Percentiles rank a stretch among this genome's conserved stretches.
Conservation (phyloP, 2,888 invertebrate species). For the Seira sanloemensis region DNA sequence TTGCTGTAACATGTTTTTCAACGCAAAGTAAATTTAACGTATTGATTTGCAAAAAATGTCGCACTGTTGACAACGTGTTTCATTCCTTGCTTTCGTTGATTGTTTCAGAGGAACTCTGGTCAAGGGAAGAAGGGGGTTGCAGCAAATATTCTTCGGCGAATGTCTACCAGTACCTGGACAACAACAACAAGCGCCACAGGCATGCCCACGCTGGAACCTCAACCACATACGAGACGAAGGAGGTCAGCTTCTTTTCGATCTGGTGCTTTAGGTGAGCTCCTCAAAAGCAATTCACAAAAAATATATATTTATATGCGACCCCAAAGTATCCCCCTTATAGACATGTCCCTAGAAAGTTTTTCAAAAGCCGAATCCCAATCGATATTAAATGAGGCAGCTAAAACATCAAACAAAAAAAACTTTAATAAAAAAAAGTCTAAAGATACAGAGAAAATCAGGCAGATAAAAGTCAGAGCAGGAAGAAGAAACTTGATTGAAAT, state of each 20-base stretch:
- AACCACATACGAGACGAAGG: slow-evolving; percentile 76
- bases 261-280: slow-evolving; percentile 74
- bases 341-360: too few relatives aligned
- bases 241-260: slow-evolving; percentile 76
- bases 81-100: too few relatives aligned
- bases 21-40: too few relatives aligned
- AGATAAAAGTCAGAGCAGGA: background rate
- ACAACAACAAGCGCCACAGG: slow-evolving; percentile 78
- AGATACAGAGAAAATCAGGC: background rate
- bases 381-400: background rate
- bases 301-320: background rate
- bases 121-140: slow-evolving; percentile 71
- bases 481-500: background rate
- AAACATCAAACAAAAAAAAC: background rate
- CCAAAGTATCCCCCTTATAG: background rate
- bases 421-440: background rate
- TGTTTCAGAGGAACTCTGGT: slow-evolving; percentile 70
- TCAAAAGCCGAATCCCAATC: too few relatives aligned
- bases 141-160: slow-evolving; percentile 76
- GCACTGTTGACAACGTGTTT: too few relatives aligned
- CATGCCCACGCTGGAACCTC: slow-evolving; percentile 80
- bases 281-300: background rate
- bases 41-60: too few relatives aligned
- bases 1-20: too few relatives aligned
- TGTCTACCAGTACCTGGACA: slow-evolving; percentile 77